Base-by-base conservation (phyloP, 2,113 vertebrate genomes). In the Sander lucioperca region DNA sequence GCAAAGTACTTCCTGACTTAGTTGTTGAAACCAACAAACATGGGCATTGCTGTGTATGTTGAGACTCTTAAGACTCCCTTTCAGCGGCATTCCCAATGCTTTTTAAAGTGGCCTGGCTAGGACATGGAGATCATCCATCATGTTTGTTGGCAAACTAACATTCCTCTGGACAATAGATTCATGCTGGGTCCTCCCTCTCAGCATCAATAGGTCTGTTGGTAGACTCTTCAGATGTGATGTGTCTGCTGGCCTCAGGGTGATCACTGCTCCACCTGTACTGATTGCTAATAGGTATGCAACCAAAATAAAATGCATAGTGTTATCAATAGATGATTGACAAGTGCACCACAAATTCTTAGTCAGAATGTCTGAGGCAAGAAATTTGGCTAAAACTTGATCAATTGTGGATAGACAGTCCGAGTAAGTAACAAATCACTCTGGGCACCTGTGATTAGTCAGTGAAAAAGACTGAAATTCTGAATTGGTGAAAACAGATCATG, bases 361-460 rank as follows among this genome's bases (percentile, higher is more conserved):
- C 13, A 9, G 33, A 23, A 45, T 19, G n/a, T 57, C n/a, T 58
- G 36, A 3, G 36, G 16, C 2, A 21, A 47, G 33, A 14, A 4
- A 59, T 19, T 19, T 21, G 14, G 7, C 48, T 33, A 21, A 33
- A 51, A 51, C 10, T 33, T 33, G 33, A 33, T 33, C 33, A 33
- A 6, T 6, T 47, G 19, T 50, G 3, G 7, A 18, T 56, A n/a
- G 47, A 11, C 10, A 10, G 56, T 72, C 48, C 0, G 6, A 65
- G 25, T 33, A 70, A 25, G 8, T 62, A 58, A 72, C 53, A 53
- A 23, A 81, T 76, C 18, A 61, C 27, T 23, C 23, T 19, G 7
- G 19, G 23, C 56, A 30, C 18, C n/a, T 27, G 51, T 65, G 57
- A 16, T 50, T 27, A 71, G 50, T 68, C 23, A 51, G 2, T 58